Evolutionary conservation across 2,888 invertebrate genomes (phyloP), one percentile per base, ranked within the genome.

Genomic region (Tenthredo notha): DNA sequence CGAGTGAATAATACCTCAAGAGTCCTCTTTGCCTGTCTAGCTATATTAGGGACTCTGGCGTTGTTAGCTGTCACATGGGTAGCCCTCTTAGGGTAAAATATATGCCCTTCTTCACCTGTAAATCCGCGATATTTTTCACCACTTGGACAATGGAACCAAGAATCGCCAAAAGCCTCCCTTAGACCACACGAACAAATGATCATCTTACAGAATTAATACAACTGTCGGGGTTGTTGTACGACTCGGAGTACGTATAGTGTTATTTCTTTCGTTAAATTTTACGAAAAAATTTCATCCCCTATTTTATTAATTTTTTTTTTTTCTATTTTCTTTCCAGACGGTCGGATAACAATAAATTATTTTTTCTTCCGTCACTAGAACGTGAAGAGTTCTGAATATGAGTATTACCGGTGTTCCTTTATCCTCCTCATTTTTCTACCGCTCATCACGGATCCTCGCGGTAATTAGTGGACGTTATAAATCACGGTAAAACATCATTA

Each of bases 171-270:
- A 21, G 84, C 40, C 37, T 6, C 47, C 15, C 33, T 37, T 12
- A 21, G 21, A 29, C 29, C 15, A 54, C 40, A 12, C 10, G 25
- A 77, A 85, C 54, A 67, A 89, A 91, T 89, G 90, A 89, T 89
- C 89, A 88, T 89, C 88, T 85, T 86, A 87, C 87, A 86, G 88
- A 88, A 90, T 85, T 85, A 89, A 89, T 89, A 87, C 86, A 85
- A 54, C 74, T 65, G 77, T 74, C 70, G 15, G 0, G 54, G 40
- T 77, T 40, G 21, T 84, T 25, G 25, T 61, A 12, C 25, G 25
- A 0, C 10, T 25, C 21, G 2, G 21, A 61, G 25, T 61, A 25
- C 3, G 7, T 33, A 33, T 29, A 15, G 18, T 70, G 15, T 70
- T 33, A 25, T 1, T 12, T 33, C 33, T 67, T 67, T 33, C 15